Base-by-base conservation (phyloP, 2,888 invertebrate species). In the Pharmacophagus antenor region DNA sequence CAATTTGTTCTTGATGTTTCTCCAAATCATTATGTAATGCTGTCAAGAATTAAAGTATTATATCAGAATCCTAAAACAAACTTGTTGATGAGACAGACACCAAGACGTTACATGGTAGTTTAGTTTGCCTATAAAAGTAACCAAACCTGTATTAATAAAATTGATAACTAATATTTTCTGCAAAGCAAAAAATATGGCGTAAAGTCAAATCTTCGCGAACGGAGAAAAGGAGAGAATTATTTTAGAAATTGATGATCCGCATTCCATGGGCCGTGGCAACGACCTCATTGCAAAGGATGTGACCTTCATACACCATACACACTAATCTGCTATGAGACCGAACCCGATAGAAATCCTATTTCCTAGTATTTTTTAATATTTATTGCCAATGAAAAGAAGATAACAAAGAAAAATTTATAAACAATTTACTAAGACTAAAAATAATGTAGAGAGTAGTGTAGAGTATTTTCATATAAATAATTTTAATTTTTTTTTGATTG, bases 221-320 rank as follows among this genome's bases (percentile, higher is more conserved):
- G 6, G 0, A 41, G 41, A 46, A 22, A n/a, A 41, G 47, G 22
- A 42, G 44, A 37, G 7, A 23, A 17, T 8, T 51, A 2, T 25
- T 58, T 54, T 54, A 31, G 56, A 56, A 57, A 57, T 50, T 57
- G 15, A 25, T 44, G 2, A 23, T 27, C 42, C 31, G 22, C 54
- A 59, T 49, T 54, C 54, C 21, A 1, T 21, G 8, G 3, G 17
- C 25, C 23, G 21, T 42, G 59, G 42, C 54, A 25, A 47, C 52
- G 22, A 59, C 59, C 59, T 44, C 15, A 27, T 44, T 54, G 54
- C 54, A 49, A 59, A 48, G 44, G 56, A 56, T 44, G 46, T 23
- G 52, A 52, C 58, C 51, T 58, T 58, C 59, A 42, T 46, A 42
- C 17, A 37, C 31, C 22, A 44, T 18, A 15, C 22, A n/a, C 18